phyloP scores from a whole-genome alignment of 1,140 invertebrate species.

The Diachasma alloeum region DNA sequence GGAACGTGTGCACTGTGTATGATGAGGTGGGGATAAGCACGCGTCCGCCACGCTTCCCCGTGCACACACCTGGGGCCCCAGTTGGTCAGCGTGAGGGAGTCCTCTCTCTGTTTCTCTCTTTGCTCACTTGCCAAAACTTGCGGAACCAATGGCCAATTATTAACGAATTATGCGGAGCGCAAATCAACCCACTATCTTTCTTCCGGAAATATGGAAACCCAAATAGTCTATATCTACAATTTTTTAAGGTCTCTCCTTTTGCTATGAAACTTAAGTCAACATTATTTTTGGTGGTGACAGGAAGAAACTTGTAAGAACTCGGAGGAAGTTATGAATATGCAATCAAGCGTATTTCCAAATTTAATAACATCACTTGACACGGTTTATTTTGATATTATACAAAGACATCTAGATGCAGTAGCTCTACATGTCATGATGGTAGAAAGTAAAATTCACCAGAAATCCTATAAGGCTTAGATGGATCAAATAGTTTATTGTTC shows the following conservation, averaged over 20 bases:
- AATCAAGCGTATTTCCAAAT: not conserved
- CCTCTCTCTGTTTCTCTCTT: slow-evolving; percentile 22
- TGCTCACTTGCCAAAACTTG: slow-evolving; percentile 2
- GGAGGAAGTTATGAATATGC: not conserved
- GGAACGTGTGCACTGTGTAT: slow-evolving; percentile 5
- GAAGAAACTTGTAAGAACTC: not conserved
- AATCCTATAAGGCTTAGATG: no score
- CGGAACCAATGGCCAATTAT: slow-evolving; percentile 16
- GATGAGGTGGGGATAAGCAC: slow-evolving; percentile 58
- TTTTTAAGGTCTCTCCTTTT: no score
- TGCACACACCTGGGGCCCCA: slow-evolving; percentile 52
- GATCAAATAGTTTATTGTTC: no score
- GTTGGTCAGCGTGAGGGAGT: slow-evolving; percentile 44
- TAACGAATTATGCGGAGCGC: slow-evolving; percentile 9
- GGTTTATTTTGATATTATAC: no score
- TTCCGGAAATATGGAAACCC: slow-evolving; percentile 27
- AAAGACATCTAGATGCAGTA: no score
- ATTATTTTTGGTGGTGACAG: no score
- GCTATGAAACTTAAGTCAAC: not conserved
- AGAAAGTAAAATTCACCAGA: no score
- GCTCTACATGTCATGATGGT: no score
- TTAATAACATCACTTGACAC: not conserved
- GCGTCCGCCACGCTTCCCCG: slow-evolving; percentile 60
- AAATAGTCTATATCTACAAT: not conserved
- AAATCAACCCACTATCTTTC: not conserved